A percentile compares a stretch with the other conserved stretches of the same genome.
These are phyloP conservation scores for Apodemia duryi DNA, from an alignment of 2,888 invertebrate genomes.

Conservation along the genomic window DNA sequence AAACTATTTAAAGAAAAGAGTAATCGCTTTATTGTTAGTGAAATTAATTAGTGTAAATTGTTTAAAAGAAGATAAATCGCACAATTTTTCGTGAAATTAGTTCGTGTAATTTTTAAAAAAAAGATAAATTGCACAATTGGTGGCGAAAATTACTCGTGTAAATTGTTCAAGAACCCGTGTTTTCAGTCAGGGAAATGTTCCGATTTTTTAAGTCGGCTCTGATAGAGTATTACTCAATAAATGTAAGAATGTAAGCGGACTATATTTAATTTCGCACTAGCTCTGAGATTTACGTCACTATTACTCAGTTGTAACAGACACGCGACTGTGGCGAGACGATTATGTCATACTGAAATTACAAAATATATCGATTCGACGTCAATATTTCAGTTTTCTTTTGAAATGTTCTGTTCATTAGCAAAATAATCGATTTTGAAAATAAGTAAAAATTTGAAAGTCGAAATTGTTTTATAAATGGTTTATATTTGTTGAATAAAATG, in stretches of 20 bases:
- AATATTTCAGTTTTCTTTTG: slow-evolving; percentile 19
- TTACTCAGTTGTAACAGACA: slow-evolving; percentile 62
- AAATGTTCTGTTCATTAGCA: background rate
- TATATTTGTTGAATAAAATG: slow-evolving; percentile 40
- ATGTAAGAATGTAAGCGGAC: slow-evolving; percentile 33
- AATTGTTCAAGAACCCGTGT: background rate
- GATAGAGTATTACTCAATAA: slow-evolving; percentile 22
- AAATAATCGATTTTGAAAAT: background rate
- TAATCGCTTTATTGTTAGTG: too few relatives aligned
- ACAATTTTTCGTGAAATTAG: too few relatives aligned
- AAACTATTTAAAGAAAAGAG: too few relatives aligned
- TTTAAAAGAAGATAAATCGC: too few relatives aligned
- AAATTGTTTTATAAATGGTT: background rate
- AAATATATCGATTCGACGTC: slow-evolving; percentile 60
- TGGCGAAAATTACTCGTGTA: too few relatives aligned
- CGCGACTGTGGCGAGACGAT: slow-evolving; percentile 63
- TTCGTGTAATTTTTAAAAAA: too few relatives aligned
- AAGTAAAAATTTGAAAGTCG: background rate
- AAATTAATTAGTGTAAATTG: too few relatives aligned
- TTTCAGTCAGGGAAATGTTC: background rate
- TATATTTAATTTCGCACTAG: slow-evolving; percentile 64
- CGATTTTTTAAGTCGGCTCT: slow-evolving; percentile 21
- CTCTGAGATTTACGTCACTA: slow-evolving; percentile 49
- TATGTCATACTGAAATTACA: slow-evolving; percentile 46
- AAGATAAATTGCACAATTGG: too few relatives aligned